Percentiles rank a stretch among this genome's conserved stretches.
Conservation (phyloP, 2,797 vertebrate species). For the Alcedo atthis region DNA sequence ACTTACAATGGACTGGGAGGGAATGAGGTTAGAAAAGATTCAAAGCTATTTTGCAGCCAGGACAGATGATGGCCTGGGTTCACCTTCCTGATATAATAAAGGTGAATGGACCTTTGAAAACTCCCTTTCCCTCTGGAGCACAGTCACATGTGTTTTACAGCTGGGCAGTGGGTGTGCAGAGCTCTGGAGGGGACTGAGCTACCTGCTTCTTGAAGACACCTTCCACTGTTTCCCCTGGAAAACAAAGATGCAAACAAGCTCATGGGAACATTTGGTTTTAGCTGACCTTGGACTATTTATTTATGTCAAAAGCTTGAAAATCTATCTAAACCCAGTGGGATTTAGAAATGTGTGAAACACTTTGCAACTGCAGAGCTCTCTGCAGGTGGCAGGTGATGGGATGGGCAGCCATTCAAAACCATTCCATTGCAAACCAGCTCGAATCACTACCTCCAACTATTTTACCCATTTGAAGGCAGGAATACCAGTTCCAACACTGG, state of each 20-base stretch:
- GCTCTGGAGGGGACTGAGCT: not conserved
- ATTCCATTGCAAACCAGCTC: not conserved
- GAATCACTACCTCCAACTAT: not conserved
- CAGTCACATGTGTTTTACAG: not conserved
- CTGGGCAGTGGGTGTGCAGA: not conserved
- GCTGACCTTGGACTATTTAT: not conserved
- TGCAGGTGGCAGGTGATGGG: not conserved
- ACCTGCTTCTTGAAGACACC: not conserved
- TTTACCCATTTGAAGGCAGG: not conserved
- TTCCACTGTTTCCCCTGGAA: not conserved
- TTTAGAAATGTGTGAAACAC: not conserved
- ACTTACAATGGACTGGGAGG: fast-evolving
- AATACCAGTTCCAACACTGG: not conserved
- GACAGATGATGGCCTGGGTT: not conserved
- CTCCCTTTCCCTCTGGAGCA: not conserved
- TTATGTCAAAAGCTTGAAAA: not conserved
- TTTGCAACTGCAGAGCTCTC: not conserved
- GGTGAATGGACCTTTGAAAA: not conserved
- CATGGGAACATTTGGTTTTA: not conserved
- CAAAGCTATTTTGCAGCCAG: not conserved
- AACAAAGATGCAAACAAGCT: not conserved
- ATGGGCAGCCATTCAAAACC: not conserved
- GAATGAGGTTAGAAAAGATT: not conserved
- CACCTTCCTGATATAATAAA: not conserved
- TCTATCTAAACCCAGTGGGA: not conserved